These are phyloP conservation scores for Calephelis nemesis DNA, from an alignment of 1,140 invertebrate species.

Conservation along the genomic window DNA sequence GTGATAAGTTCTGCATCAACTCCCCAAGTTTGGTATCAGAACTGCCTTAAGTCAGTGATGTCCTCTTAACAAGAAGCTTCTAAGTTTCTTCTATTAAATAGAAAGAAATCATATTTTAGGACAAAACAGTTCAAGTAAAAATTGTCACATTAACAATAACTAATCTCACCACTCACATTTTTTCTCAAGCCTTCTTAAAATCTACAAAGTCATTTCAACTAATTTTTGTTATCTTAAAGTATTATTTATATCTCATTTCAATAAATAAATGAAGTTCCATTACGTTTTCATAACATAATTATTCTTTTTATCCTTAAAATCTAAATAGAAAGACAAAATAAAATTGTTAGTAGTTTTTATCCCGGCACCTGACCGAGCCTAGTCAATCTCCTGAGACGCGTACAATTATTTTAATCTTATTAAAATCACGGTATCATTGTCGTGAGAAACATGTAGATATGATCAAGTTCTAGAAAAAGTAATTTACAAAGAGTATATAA, in stretches of 20 bases:
- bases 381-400: constrained; percentile 69
- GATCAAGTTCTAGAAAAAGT: constrained; percentile 3
- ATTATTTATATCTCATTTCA: not conserved
- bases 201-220: too few species aligned
- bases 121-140: too few species aligned
- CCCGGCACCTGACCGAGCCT: constrained; percentile 51
- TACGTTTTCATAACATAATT: constrained; percentile 8
- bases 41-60: too few species aligned
- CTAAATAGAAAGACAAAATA: constrained; percentile 11
- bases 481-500: too few species aligned
- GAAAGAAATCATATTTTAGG: too few species aligned
- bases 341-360: constrained; percentile 45
- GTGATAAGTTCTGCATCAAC: too few species aligned
- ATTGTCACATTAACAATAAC: too few species aligned
- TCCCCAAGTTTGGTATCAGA: too few species aligned
- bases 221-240: not conserved
- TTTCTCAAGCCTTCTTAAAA: too few species aligned
- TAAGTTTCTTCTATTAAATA: too few species aligned
- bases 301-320: constrained; percentile 1
- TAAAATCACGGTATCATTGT: constrained; percentile 61
- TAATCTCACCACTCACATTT: too few species aligned
- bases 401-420: constrained; percentile 79
- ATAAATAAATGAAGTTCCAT: not conserved
- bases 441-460: constrained; percentile 39
- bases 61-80: too few species aligned